phyloP scores from a whole-genome alignment of 2,797 vertebrate genomes.

The Mus minutoides region DNA sequence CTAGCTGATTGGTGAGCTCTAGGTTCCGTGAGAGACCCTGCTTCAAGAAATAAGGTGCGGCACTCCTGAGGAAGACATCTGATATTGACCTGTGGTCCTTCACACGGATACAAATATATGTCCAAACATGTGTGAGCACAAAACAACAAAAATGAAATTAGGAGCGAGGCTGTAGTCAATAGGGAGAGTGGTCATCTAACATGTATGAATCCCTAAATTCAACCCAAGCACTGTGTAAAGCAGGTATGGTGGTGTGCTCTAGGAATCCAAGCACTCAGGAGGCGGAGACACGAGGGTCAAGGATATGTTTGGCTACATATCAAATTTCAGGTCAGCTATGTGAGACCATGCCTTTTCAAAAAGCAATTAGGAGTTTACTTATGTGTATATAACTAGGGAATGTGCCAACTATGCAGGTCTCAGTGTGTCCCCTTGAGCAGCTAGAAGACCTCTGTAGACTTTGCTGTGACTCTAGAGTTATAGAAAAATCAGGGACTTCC shows the following conservation, averaged over 20 bases:
- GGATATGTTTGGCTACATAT: neutral
- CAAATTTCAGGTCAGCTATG: neutral
- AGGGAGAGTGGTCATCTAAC: neutral
- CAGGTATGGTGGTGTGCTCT: neutral
- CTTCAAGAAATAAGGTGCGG: neutral
- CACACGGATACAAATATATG: neutral
- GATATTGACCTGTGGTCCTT: neutral
- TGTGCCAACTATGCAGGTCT: neutral
- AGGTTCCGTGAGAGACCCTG: neutral
- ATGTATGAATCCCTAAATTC: neutral
- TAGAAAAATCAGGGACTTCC: neutral
- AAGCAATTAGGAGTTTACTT: neutral
- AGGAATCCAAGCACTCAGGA: neutral
- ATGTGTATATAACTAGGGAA: neutral
- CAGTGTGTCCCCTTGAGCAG: accelerated
- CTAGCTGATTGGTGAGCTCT: neutral
- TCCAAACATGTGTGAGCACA: neutral
- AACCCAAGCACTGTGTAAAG: neutral
- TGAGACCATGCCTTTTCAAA: neutral
- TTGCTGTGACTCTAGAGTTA: neutral
- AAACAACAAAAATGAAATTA: neutral
- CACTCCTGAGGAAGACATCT: neutral
- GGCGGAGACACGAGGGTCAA: neutral
- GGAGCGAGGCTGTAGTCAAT: neutral
- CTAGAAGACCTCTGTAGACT: neutral